Conservation (phyloP, 2,797 vertebrate species). For the Steatocranus sp. region DNA sequence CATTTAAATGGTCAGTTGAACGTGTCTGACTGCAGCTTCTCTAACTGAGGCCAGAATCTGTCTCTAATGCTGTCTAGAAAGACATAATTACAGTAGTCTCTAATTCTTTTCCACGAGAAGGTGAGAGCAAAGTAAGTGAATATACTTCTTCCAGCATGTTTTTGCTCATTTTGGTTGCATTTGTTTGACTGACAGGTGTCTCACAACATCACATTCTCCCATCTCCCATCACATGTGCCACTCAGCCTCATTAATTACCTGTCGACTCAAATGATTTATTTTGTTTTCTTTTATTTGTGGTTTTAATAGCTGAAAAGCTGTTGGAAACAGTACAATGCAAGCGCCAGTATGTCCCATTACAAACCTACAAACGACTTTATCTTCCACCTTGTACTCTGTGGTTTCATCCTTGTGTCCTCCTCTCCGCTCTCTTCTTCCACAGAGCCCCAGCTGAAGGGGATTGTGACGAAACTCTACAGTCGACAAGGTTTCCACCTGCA, state of each 20-base stretch:
- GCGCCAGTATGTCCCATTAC: neutral
- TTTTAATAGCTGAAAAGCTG: neutral
- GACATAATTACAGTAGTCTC: neutral
- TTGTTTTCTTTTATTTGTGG: neutral
- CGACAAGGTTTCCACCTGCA: conserved; percentile 99
- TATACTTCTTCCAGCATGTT: neutral
- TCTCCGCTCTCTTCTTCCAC: conserved; percentile 28
- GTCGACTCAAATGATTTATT: conserved; percentile 4
- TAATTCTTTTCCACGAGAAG: neutral
- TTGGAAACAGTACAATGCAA: neutral
- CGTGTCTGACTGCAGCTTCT: neutral
- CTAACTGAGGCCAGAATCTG: neutral
- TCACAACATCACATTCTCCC: neutral
- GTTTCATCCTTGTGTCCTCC: neutral
- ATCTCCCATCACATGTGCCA: neutral
- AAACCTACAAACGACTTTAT: neutral
- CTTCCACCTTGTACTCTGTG: neutral
- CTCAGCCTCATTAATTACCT: neutral
- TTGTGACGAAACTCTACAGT: conserved; percentile 98
- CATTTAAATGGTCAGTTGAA: neutral
- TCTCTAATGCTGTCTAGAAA: neutral
- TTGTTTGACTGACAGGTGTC: neutral
- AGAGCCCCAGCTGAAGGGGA: conserved; percentile 99
- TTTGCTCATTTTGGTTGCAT: neutral
- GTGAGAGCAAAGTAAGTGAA: neutral